phyloP scores from a whole-genome alignment of 2,888 invertebrate species.

The Mesochorus sp. region DNA sequence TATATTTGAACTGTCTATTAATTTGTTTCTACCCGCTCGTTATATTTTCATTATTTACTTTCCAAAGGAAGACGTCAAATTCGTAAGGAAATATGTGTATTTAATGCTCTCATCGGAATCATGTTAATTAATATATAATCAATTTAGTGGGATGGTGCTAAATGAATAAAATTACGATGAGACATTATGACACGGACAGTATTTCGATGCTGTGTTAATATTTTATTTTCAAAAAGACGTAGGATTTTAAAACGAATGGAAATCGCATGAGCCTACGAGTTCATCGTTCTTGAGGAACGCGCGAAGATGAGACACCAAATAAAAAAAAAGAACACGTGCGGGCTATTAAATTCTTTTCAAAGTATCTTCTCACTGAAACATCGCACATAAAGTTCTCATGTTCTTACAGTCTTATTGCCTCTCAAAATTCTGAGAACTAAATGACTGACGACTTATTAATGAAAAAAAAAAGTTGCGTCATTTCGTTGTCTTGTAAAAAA shows the following conservation, averaged over 20 bases:
- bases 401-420: neutral
- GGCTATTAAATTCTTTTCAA: conserved; percentile 27
- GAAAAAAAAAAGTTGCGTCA: conserved; percentile 9
- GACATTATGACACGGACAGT: conserved; percentile 16
- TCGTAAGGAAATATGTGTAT: neutral
- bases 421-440: neutral
- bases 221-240: conserved; percentile 11
- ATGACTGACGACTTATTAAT: conserved; percentile 21
- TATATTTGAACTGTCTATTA: conserved; percentile 6
- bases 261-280: conserved; percentile 23
- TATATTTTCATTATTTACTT: conserved; percentile 22
- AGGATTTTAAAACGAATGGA: conserved; percentile 34
- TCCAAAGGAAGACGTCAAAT: neutral
- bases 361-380: conserved; percentile 4
- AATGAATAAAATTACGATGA: too few relatives aligned
- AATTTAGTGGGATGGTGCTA: too few relatives aligned
- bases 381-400: conserved; percentile 12
- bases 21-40: conserved; percentile 19
- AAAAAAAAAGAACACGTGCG: conserved; percentile 49
- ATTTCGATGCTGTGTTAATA: too few relatives aligned
- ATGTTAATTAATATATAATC: too few relatives aligned
- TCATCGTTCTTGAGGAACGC: conserved; percentile 46
- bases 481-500: neutral
- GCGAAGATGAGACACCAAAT: conserved; percentile 15
- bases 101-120: too few relatives aligned